phyloP scores from a whole-genome alignment of 2,888 invertebrate species.

The Keiferia lycopersicella region DNA sequence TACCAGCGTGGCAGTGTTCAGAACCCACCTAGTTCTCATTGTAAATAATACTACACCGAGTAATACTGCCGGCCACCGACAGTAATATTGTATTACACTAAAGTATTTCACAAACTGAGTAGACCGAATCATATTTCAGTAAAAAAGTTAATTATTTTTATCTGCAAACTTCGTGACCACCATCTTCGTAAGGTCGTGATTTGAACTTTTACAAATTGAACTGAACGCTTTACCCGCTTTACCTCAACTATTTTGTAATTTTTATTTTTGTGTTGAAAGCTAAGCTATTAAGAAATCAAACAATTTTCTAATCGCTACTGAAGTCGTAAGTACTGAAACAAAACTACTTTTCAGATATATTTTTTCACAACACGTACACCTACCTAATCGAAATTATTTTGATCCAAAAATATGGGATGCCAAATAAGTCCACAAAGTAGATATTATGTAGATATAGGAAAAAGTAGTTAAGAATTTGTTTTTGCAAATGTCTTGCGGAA shows the following conservation, averaged over 20 bases:
- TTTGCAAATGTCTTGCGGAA: too few relatives aligned
- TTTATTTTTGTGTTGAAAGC: not conserved
- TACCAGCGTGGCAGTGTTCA: conserved; percentile 41
- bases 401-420: too few relatives aligned
- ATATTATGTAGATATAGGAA: too few relatives aligned
- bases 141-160: conserved; percentile 34
- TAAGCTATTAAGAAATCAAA: not conserved
- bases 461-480: too few relatives aligned
- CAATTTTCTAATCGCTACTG: too few relatives aligned
- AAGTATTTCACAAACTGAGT: conserved; percentile 33
- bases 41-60: conserved; percentile 35
- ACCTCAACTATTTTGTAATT: conserved; percentile 35
- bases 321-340: too few relatives aligned
- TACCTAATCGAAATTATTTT: too few relatives aligned
- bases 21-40: conserved; percentile 57
- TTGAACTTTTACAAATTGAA: conserved; percentile 63
- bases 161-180: conserved; percentile 50
- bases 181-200: conserved; percentile 58
- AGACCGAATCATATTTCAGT: conserved; percentile 33
- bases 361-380: too few relatives aligned
- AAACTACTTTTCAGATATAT: too few relatives aligned
- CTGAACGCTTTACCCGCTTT: conserved; percentile 63
- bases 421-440: too few relatives aligned
- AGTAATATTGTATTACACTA: conserved; percentile 37
- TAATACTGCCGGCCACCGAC: conserved; percentile 33